phyloP scores from a whole-genome alignment of 2,113 vertebrate species.

The Eretmochelys imbricata region DNA sequence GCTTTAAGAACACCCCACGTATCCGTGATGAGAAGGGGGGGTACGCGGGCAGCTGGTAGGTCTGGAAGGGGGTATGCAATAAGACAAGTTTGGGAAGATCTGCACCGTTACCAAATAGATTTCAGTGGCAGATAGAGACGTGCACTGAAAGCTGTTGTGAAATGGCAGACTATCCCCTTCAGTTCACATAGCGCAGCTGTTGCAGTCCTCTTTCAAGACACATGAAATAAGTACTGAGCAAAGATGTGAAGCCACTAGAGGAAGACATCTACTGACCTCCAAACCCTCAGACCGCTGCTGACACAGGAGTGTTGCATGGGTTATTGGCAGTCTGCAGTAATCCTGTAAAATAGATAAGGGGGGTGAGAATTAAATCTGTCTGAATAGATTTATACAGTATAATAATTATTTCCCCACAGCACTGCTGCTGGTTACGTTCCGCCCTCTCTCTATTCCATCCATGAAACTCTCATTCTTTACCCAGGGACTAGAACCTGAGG shows the following conservation, averaged over 20 bases:
- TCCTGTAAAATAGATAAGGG: neutral
- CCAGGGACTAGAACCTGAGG: conserved; percentile 75
- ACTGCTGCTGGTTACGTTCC: neutral
- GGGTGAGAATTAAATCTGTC: neutral
- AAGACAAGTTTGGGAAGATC: neutral
- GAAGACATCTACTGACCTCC: neutral
- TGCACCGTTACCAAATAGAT: neutral
- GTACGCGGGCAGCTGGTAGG: neutral
- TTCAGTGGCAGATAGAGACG: neutral
- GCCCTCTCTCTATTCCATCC: neutral
- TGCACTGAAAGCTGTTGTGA: neutral
- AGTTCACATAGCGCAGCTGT: neutral
- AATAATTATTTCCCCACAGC: neutral
- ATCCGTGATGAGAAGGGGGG: neutral
- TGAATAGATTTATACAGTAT: neutral
- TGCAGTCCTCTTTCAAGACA: neutral
- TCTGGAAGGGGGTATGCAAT: neutral
- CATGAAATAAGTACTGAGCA: neutral
- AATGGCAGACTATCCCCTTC: fast-evolving
- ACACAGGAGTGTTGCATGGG: neutral
- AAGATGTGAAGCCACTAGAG: neutral
- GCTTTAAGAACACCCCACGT: neutral
- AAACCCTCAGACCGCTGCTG: neutral
- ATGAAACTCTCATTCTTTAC: neutral
- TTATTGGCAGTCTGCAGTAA: neutral